Percentiles rank a stretch among this genome's conserved stretches.
These are phyloP conservation scores for Zaprionus gabonicus DNA, from an alignment of 1,140 invertebrate species.

Conservation along the genomic window DNA sequence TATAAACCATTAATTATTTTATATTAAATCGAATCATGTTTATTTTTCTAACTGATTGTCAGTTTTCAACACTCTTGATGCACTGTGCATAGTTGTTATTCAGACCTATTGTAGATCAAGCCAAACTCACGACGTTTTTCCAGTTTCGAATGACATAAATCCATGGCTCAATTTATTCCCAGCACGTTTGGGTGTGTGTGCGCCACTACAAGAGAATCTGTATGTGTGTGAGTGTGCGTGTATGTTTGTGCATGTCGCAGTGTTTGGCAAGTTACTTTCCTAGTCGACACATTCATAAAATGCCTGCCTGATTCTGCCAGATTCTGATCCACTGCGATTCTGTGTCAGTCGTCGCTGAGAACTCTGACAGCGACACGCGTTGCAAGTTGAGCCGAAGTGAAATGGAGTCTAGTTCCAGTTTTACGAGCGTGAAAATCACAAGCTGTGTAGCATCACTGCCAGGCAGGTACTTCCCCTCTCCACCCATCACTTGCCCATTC, in stretches of 20 bases:
- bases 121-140: constrained; percentile 48
- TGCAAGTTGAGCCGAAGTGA: constrained; percentile 55
- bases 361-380: constrained; percentile 41
- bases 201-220: not conserved
- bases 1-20: no score
- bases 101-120: constrained; percentile 50
- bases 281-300: constrained; percentile 20
- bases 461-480: no score
- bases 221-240: constrained; percentile 1
- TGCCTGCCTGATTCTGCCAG: constrained; percentile 1
- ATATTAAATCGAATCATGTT: no score
- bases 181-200: constrained; percentile 50
- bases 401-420: constrained; percentile 61
- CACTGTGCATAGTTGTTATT: constrained; percentile 36
- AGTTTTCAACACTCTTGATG: not conserved
- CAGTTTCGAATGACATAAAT: constrained; percentile 75
- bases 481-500: not conserved
- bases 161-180: constrained; percentile 71
- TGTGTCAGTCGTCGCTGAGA: constrained; percentile 56
- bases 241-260: constrained; percentile 26
- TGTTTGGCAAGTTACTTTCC: constrained; percentile 6
- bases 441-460: constrained; percentile 49
- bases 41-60: no score
- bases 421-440: constrained; percentile 65
- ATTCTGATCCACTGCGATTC: constrained; percentile 54